Evolutionary conservation across 2,797 vertebrate species (phyloP), one percentile per base, ranked within the genome.

Genomic region (Nannoperca australis): DNA sequence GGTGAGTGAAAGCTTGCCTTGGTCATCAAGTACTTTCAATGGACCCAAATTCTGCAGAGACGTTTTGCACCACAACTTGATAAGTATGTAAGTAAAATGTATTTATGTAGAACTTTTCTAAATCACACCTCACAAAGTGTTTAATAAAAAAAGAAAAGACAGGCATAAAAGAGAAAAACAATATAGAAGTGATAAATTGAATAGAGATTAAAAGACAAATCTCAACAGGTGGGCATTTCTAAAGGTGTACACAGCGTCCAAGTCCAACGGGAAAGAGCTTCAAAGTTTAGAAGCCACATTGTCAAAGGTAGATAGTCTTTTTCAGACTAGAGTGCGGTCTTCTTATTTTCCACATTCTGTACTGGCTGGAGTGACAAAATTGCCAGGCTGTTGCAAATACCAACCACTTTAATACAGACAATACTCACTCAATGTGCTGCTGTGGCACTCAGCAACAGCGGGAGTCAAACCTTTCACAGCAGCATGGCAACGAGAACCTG

Each of bases 401-500:
- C 50, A 54, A 56, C 56, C 78, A 77, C 8, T 8, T 78, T 51
- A 70, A 54, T 51, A 10, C 5, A 38, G 66, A 62, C 32, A 27
- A 27, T 10, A 9, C n/a, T 67, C 12, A 3, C 53, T 71, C 42
- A 45, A 11, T 40, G 66, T 72, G 71, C 27, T 30, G 20, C 1
- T 67, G 64, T 53, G 49, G 63, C 75, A n/a, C 55, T 82, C 63
- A 8, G 77, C 38, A 79, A 63, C 68, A 69, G 78, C 27, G 0
- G 34, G 67, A 51, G 49, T 45, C 12, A 18, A 76, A 77, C 49
- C 22, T 59, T 49, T 85, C 73, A 54, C 70, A 63, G 60, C 73
- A 45, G 63, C 66, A 49, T 68, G 70, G 44, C 50, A 56, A 56
- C 7, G 22, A 73, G 66, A 36, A 69, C 36, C 62, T 27, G 59